Conservation (phyloP, 2,113 vertebrate genomes). For the Pterocles gutturalis region DNA sequence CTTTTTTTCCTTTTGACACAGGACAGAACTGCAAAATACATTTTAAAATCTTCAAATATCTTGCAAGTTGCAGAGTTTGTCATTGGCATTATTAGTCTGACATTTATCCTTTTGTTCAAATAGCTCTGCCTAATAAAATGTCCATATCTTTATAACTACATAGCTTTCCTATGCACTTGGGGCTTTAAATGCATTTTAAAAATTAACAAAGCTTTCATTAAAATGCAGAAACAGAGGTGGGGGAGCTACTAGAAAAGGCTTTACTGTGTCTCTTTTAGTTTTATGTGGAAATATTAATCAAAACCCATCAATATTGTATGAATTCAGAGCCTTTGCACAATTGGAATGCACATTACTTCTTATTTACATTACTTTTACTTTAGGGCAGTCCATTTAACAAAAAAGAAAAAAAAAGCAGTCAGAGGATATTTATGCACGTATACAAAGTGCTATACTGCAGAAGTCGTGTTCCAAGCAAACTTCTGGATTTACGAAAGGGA, state of each 20-base stretch:
- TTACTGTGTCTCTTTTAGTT: constrained; percentile 64
- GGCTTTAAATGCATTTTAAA: constrained; percentile 71
- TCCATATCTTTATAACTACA: constrained; percentile 9
- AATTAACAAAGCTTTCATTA: constrained; percentile 73
- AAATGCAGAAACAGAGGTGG: constrained; percentile 61
- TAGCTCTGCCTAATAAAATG: constrained; percentile 65
- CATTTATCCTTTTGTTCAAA: constrained; percentile 58
- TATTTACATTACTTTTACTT: neutral
- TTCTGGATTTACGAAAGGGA: neutral
- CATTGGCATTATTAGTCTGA: constrained; percentile 6
- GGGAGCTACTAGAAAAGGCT: constrained; percentile 45
- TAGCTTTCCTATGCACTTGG: constrained; percentile 7
- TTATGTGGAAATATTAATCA: constrained; percentile 68
- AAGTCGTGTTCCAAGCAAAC: neutral
- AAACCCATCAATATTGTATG: constrained; percentile 70
- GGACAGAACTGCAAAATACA: neutral
- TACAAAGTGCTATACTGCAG: neutral
- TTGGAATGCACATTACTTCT: neutral
- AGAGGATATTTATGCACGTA: neutral
- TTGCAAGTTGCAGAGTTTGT: constrained; percentile 40
- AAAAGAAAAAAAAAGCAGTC: neutral
- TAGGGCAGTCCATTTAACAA: neutral
- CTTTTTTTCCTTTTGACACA: neutral
- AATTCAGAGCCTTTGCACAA: neutral
- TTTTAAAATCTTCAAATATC: constrained; percentile 33